Evolutionary conservation across 1,140 invertebrate species (phyloP), one percentile per base, ranked within the genome.

Genomic region (Formica exsecta): DNA sequence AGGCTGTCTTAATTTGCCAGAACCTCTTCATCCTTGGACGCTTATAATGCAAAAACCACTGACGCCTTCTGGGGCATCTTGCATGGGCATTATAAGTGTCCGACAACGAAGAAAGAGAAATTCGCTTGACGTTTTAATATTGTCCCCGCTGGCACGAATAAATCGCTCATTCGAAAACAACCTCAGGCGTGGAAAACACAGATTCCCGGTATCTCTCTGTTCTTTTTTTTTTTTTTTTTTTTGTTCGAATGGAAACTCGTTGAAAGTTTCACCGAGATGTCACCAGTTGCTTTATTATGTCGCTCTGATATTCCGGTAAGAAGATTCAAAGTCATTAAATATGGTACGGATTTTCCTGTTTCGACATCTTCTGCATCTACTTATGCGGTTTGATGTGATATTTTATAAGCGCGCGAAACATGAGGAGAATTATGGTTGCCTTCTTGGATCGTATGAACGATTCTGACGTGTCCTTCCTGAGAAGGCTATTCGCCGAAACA

Each of bases 111-210:
- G 70, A 61, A 48, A 25, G 71, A 83, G 84, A 89, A 75, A 89
- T 86, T 65, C 32, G 19, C 51, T 75, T 65, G 79, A 48, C 83
- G 70, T 83, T 54, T 68, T 80, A 86, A 86, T 54, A 84, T 80
- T 65, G 74, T 87, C 84, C 85, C 81, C 86, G 32, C 74, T 62
- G 89, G 62, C 79, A 74, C 85, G 79, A 90, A 90, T 90, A 89
- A 90, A 90, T 89, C 88, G 87, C 75, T 44, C 64, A 51, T 57
- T 57, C 68, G 48, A 59, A 62, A 77, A 90, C 73, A 66, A 90
- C 89, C 89, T 89, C 89, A 86, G 89, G 89, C 89, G 88, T 90
- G 89, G 89, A 90, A 90, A 90, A 85, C 81, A 71, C 74, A 59
- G 88, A 89, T 87, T 68, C 71, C 86, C 41, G 79, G 79, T 87